Conservation (phyloP, 2,797 vertebrate species). For the Crocidura indochinensis region DNA sequence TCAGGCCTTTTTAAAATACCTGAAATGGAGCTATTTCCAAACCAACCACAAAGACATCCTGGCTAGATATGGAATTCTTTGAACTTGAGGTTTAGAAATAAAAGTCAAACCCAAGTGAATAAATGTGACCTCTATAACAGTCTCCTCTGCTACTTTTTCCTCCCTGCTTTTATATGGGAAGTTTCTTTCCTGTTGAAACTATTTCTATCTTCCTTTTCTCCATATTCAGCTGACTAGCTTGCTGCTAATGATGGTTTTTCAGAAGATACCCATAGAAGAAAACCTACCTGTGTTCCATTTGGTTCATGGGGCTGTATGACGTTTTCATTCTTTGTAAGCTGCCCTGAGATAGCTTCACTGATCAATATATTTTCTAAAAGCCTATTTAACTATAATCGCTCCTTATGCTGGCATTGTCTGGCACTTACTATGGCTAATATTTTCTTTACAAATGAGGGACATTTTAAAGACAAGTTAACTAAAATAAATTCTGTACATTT, state of each 20-base stretch:
- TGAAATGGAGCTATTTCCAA: neutral
- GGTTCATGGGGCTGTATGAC: neutral
- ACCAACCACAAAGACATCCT: neutral
- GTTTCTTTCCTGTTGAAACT: neutral
- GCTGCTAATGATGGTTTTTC: conserved; percentile 29
- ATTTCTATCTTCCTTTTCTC: neutral
- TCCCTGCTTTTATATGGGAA: neutral
- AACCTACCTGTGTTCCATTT: neutral
- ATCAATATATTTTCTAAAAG: neutral
- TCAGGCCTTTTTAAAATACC: neutral
- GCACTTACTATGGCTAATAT: too few species aligned
- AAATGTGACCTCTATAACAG: neutral
- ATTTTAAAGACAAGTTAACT: conserved; percentile 22
- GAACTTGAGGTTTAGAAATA: neutral
- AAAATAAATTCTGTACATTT: neutral
- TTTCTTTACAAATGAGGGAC: neutral
- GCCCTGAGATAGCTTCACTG: neutral
- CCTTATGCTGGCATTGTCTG: neutral
- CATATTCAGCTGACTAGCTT: neutral
- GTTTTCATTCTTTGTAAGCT: neutral
- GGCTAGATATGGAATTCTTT: neutral
- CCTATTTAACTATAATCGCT: neutral
- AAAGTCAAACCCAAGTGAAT: neutral
- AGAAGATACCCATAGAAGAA: neutral
- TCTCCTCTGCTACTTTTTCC: neutral